Evolutionary conservation across 2,113 vertebrate genomes (phyloP), one percentile per base, ranked within the genome.

Genomic region (Coryphaenoides rupestris): DNA sequence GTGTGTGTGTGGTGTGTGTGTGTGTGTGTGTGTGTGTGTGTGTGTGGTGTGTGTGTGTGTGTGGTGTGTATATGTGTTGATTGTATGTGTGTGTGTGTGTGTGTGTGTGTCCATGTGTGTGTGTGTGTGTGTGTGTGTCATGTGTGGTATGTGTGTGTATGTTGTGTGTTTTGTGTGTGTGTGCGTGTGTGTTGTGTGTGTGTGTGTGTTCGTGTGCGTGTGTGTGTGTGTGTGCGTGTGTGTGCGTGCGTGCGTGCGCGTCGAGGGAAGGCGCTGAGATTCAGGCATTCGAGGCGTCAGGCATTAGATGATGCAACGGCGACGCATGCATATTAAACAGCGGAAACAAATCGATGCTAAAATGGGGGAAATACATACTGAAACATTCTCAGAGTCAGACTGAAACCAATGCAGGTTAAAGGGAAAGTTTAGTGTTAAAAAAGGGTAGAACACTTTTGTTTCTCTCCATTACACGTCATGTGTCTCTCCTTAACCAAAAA

Each of bases 321-420:
- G 53, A 22, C 52, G 50, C 22, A 2, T 23, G 23, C 23, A 49
- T 62, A 28, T 62, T 53, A 62, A 62, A 53, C 6, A 49, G 22
- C 17, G 28, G 28, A 2, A 7, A 3, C 16, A 19, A 59, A 45
- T 45, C 19, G 3, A 21, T 59, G 28, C 58, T 17, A 33, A 45
- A 3, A 45, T n/a, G 17, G 19, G 19, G 56, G 26, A 59, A 59
- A 40, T 59, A 59, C 55, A 57, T 26, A 57, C 55, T 55, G 54
- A 23, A 22, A 22, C 19, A 55, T 55, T 55, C 21, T 22, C 22
- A 57, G 22, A 26, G 55, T 55, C 23, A 57, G 23, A 57, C 55
- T 57, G 55, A 57, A 57, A 57, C 17, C 55, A 28, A 26, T 16
- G 23, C 55, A 57, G 55, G 22, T 24, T 15, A 28, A 24, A 26